A percentile compares a stretch with the other conserved stretches of the same genome.
Evolutionary conservation across 2,113 vertebrate species (phyloP).

Genomic region (Brevimyrus niger): DNA sequence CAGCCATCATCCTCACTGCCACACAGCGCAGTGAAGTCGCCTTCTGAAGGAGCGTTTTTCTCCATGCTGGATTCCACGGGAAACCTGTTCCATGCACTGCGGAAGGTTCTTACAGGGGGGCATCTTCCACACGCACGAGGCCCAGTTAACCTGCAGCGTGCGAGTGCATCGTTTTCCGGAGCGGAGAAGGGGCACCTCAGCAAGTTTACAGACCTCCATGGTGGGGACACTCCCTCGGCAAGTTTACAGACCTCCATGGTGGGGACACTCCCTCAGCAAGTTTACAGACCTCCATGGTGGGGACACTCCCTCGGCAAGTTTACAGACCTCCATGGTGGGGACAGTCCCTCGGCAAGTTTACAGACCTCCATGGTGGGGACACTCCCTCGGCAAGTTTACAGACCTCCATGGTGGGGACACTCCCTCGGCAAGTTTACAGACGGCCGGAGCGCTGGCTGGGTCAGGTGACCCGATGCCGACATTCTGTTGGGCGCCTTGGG

Average conservation of each 20-base stretch:
- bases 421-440: too few species aligned
- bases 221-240: not conserved
- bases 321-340: too few species aligned
- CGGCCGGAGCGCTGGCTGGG: not conserved
- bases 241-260: too few species aligned
- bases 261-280: too few species aligned
- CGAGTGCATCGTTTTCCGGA: not conserved
- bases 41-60: not conserved
- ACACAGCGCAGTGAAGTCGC: not conserved
- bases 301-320: too few species aligned
- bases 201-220: too few species aligned
- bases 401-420: too few species aligned
- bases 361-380: too few species aligned
- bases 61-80: not conserved
- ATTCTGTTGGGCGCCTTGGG: not conserved
- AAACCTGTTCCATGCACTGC: not conserved
- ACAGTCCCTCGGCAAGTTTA: too few species aligned
- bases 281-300: too few species aligned
- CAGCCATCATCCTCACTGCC: not conserved
- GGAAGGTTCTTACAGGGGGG: not conserved
- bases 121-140: not conserved
- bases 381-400: too few species aligned
- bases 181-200: not conserved
- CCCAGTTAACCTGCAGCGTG: not conserved
- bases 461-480: not conserved